Base-by-base conservation (phyloP, 2,888 invertebrate species). In the Ptychoptera albimana region DNA sequence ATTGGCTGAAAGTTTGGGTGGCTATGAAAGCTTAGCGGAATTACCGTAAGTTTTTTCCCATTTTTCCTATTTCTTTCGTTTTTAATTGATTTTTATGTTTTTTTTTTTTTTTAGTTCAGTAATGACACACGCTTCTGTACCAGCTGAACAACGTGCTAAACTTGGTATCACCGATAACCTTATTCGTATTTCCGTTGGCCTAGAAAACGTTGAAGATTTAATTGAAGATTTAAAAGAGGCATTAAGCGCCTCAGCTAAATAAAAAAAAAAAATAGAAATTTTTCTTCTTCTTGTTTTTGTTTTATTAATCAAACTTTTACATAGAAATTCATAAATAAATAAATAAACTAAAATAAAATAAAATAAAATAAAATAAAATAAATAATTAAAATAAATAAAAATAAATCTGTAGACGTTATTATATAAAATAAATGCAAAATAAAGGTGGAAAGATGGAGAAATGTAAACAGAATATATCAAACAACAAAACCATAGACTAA, bases 61-160 rank as follows among this genome's bases (percentile, higher is more conserved):
- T 4, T 23, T 38, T 2, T 29, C n/a, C 13, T 7, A 41, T 36
- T 2, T 8, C 16, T 16, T 34, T 41, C 14, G 15, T 13, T 37
- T 23, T 46, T 46, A 47, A 51, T 29, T 46, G 23, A 23, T 14
- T 51, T 29, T 45, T 46, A 42, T 30, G 29, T 42, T 34, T 31
- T 38, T 42, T 32, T 46, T 47, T 42, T 48, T 48, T 67, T 69
- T 32, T 60, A 87, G 87, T 48, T 80, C 79, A 15, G 63, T 89
- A 23, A 97, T 97, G 97, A 96, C 96, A 0, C 97, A 97, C 59
- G 87, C 92, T 1, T 87, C 88, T 0, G 82, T 96, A 29, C 86
- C 92, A 1, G 73, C 70, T 44, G 78, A 79, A 38, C 79, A 82
- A 50, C 69, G 89, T 49, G 66, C 61, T 23, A 67, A 69, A 48